Evolutionary conservation across 2,113 vertebrate genomes (phyloP), one percentile per base, ranked within the genome.

Genomic region (Cyprinodon brontotheroides): DNA sequence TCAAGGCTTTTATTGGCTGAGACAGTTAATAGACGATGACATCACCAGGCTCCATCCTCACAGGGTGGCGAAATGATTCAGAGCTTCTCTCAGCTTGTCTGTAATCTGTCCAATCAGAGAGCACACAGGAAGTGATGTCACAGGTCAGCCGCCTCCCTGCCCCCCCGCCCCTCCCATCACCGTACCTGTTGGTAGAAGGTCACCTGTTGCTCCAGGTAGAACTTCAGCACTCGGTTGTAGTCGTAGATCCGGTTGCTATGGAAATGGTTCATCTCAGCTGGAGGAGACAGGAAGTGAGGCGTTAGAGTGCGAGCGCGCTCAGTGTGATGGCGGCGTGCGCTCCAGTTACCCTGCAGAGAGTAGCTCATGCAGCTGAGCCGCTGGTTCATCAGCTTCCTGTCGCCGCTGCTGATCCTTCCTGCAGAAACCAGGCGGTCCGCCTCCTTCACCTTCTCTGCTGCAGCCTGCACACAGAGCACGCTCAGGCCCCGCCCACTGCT

Each of bases 231-330:
- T 17, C 95, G 93, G 91, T 97, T 98, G 93, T 97, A 98, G 92
- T 98, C 97, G 39, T 98, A 97, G 93, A 98, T 97, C 68, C 97
- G 96, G 94, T 98, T 97, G 89, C 92, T 97, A 85, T 98, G 97
- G 87, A 98, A 98, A 92, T 98, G 97, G 87, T 96, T 98, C 97
- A 98, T 98, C 92, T 98, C 97, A 38, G 97, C 97, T 98, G 80
- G 85, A 91, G 59, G 45, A 65, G 12, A 82, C 12, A 29, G 10
- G 22, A 43, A 22, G 60, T 61, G 66, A 47, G 6, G n/a, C 4
- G 70, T 82, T 78, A 61, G 40, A 13, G 11, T 64, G 9, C 14
- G 68, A 45, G 13, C 13, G 43, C 68, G 43, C 38, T 72, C 36
- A 2, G 38, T 20, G 1, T 48, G 77, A 13, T 4, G 11, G 4